Evolutionary conservation across 2,888 invertebrate species (phyloP).

Genomic region (Eustalomyia histrio): DNA sequence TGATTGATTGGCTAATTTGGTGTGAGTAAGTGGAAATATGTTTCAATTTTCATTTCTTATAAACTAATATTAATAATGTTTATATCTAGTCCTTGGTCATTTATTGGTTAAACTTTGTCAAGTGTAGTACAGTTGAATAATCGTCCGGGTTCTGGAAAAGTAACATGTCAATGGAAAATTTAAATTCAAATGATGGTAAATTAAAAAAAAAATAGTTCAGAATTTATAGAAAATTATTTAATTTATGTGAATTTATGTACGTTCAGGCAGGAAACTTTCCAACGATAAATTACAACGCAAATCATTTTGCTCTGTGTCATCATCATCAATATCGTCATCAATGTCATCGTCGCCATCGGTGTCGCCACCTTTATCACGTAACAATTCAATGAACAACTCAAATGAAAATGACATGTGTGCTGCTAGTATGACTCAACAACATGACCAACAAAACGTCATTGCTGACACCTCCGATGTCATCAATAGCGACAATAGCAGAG

Average conservation of each 20-base stretch:
- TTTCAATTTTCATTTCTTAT: conserved; percentile 27
- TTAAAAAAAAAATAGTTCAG: neutral
- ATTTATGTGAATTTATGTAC: conserved; percentile 15
- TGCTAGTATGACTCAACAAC: conserved; percentile 21
- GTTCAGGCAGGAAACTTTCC: conserved; percentile 32
- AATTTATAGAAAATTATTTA: neutral
- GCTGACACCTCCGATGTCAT: conserved; percentile 24
- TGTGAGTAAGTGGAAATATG: conserved; percentile 35
- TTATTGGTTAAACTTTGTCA: conserved; percentile 11
- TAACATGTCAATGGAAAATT: conserved; percentile 15
- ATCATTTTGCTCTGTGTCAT: conserved; percentile 70
- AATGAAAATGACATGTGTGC: conserved; percentile 53
- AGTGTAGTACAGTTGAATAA: neutral
- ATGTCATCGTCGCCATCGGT: no score
- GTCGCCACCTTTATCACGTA: conserved; percentile 66
- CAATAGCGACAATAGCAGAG: conserved; percentile 12
- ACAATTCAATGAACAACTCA: conserved; percentile 45
- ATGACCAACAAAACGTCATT: conserved; percentile 51
- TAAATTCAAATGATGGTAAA: conserved; percentile 29
- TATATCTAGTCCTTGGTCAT: conserved; percentile 26
- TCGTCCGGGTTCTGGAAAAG: neutral
- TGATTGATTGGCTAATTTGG: conserved; percentile 42
- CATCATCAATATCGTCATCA: conserved; percentile 18
- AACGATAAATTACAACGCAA: conserved; percentile 64
- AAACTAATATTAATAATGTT: conserved; percentile 16